A percentile compares a stretch with the other conserved stretches of the same genome.
phyloP scores from a whole-genome alignment of 2,888 invertebrate species.

The Tubulanus polymorphus region DNA sequence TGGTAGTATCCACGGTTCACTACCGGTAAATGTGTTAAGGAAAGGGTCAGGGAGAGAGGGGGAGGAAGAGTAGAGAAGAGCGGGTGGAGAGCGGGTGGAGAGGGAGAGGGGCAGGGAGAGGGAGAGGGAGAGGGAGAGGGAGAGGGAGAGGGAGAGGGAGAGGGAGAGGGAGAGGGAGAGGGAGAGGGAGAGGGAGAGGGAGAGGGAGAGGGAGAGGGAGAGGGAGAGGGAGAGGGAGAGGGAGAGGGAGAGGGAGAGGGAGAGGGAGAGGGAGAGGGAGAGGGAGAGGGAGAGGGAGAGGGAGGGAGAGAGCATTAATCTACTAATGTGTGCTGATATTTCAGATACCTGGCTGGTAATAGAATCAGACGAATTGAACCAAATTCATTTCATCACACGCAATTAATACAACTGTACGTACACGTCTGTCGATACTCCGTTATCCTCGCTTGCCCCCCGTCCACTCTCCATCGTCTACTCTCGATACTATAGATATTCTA shows the following conservation, averaged over 20 bases:
- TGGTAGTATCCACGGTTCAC: too few species aligned
- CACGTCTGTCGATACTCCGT: too few species aligned
- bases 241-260: conserved; percentile 12
- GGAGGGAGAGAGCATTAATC: conserved; percentile 4
- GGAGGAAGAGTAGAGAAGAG: too few species aligned
- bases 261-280: conserved; percentile 5
- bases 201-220: conserved; percentile 11
- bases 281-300: conserved; percentile 9
- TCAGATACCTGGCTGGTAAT: conserved; percentile 35
- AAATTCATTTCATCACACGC: too few species aligned
- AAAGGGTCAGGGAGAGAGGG: too few species aligned
- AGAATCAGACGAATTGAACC: conserved; percentile 31
- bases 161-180: conserved; percentile 10
- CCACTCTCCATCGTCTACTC: too few species aligned
- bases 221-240: conserved; percentile 8
- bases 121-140: conserved; percentile 7
- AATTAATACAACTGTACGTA: too few species aligned
- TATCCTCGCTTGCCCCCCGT: too few species aligned
- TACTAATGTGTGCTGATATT: too few species aligned
- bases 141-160: conserved; percentile 12
- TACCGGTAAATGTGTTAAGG: too few species aligned
- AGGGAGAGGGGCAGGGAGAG: conserved; percentile 4
- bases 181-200: conserved; percentile 15
- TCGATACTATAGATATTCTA: too few species aligned
- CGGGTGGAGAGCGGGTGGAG: too few species aligned